Conservation (phyloP, 2,888 invertebrate genomes). For the Acronicta leporina region DNA sequence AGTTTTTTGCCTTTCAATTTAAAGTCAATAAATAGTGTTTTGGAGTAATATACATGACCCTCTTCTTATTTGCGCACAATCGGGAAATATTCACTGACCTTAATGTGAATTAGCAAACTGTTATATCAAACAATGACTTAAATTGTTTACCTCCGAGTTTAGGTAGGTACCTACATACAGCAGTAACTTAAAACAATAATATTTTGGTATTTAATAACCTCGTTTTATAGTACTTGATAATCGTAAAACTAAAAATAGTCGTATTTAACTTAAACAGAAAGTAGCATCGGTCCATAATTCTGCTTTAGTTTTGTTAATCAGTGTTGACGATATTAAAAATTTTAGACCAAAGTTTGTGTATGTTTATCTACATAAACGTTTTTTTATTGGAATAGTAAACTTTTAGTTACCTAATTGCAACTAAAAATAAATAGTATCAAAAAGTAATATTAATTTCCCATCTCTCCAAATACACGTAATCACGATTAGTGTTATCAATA, state of each 20-base stretch:
- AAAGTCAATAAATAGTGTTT: neutral
- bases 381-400: too few relatives aligned
- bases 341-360: neutral
- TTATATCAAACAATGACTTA: conserved; percentile 30
- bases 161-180: conserved; percentile 18
- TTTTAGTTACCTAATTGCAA: too few relatives aligned
- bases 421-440: too few relatives aligned
- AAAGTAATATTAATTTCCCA: too few relatives aligned
- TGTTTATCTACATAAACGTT: neutral
- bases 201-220: conserved; percentile 22
- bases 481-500: too few relatives aligned
- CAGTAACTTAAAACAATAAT: conserved; percentile 25
- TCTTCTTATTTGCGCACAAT: neutral
- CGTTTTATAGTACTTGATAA: conserved; percentile 13
- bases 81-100: conserved; percentile 21
- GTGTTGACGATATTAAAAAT: too few relatives aligned
- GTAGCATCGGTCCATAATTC: neutral
- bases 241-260: neutral
- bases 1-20: too few relatives aligned
- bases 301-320: too few relatives aligned
- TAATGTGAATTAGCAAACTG: conserved; percentile 15
- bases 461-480: too few relatives aligned
- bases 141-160: conserved; percentile 41
- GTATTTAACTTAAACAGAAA: neutral
- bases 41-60: neutral